A percentile compares a stretch with the other conserved stretches of the same genome.
These are phyloP conservation scores for Fistularia tabacaria DNA, from an alignment of 2,797 vertebrate genomes.

Conservation along the genomic window DNA sequence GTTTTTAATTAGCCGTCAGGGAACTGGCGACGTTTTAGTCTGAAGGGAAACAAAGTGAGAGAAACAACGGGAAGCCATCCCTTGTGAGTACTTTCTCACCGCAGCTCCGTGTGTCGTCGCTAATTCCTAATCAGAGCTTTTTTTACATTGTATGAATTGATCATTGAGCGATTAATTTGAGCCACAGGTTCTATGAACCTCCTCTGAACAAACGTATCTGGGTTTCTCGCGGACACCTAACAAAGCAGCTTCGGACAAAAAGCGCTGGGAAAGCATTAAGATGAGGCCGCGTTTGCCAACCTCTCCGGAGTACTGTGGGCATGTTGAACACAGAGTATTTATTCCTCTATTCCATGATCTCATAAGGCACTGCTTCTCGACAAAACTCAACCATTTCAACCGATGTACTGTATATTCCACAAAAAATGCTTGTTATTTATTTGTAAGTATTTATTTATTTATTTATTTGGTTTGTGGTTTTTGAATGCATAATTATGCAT, in stretches of 20 bases:
- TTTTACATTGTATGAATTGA: constrained; percentile 31
- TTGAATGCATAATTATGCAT: constrained; percentile 76
- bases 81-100: constrained; percentile 8
- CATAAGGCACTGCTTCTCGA: constrained; percentile 60
- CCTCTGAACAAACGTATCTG: constrained; percentile 38
- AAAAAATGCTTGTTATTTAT: constrained; percentile 75
- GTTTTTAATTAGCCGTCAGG: constrained; percentile 28
- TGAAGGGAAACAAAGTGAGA: constrained; percentile 47
- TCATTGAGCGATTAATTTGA: constrained; percentile 36
- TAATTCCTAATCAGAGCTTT: no score
- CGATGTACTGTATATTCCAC: constrained; percentile 74
- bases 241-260: constrained; percentile 13
- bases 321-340: constrained; percentile 61
- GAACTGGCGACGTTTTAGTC: constrained; percentile 27
- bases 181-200: constrained; percentile 55
- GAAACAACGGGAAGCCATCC: constrained; percentile 26
- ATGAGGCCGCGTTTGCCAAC: constrained; percentile 52
- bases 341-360: constrained; percentile 49
- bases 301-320: constrained; percentile 59
- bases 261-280: constrained; percentile 36
- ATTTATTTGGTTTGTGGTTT: constrained; percentile 75
- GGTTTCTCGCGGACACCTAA: constrained; percentile 33
- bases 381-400: constrained; percentile 65
- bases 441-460: constrained; percentile 76
- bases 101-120: no score